Percentiles rank a stretch among this genome's conserved stretches.
These are phyloP conservation scores for Buphagus erythrorhynchus DNA, from an alignment of 2,797 vertebrate species.

Conservation along the genomic window DNA sequence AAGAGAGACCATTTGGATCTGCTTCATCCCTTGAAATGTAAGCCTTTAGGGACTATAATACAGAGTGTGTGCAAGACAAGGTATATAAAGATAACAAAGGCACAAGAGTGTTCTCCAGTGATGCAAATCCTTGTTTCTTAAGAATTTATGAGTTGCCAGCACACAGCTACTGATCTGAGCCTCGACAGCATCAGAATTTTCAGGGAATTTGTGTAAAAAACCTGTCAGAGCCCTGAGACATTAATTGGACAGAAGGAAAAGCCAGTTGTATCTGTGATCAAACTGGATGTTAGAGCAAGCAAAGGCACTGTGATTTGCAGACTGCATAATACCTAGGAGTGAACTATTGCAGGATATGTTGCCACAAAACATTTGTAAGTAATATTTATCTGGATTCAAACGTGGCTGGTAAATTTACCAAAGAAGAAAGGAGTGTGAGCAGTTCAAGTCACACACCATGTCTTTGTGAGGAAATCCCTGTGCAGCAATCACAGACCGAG, in stretches of 20 bases:
- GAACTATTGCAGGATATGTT: background rate
- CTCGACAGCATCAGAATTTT: background rate
- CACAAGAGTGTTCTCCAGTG: background rate
- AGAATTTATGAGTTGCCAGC: background rate
- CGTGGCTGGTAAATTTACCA: background rate
- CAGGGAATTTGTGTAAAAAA: background rate
- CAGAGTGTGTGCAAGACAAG: background rate
- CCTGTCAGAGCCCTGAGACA: background rate
- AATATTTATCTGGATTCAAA: background rate
- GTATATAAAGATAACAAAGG: background rate
- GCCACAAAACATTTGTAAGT: background rate
- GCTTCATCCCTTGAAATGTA: background rate
- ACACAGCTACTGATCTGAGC: background rate
- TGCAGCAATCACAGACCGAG: fast-evolving
- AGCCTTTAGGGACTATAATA: background rate
- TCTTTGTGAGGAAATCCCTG: background rate
- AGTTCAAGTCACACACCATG: background rate
- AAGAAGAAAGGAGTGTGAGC: background rate
- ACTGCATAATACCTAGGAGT: background rate
- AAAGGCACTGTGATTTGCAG: background rate
- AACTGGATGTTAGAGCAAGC: background rate
- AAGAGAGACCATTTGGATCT: background rate
- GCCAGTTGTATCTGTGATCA: background rate
- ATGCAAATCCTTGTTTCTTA: background rate
- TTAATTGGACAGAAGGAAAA: background rate